Evolutionary conservation across 1,140 invertebrate species (phyloP), one percentile per base, ranked within the genome.

Genomic region (Psix sp.): DNA sequence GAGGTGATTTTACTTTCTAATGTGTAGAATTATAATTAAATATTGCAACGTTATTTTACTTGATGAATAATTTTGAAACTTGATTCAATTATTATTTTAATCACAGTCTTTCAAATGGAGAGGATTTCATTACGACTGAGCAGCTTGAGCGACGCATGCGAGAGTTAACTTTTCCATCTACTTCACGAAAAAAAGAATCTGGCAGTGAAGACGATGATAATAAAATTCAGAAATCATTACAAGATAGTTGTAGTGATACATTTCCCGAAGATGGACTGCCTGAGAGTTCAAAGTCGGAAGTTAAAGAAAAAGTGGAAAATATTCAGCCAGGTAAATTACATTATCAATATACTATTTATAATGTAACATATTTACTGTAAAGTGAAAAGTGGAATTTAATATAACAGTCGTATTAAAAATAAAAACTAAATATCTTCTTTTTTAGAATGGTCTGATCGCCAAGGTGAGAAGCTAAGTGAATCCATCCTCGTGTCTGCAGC

Each of bases 41-140:
- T n/a, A n/a, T 5, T 24, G 21, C 21, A 24, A 24, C 4, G 9
- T n/a, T n/a, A n/a, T n/a, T n/a, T n/a, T n/a, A n/a, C n/a, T n/a
- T n/a, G n/a, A n/a, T n/a, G n/a, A n/a, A 13, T 24, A 71, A 54
- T 39, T 38, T 21, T 18, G 15, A 40, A 51, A 65, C 36, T n/a
- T n/a, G n/a, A n/a, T n/a, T n/a, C n/a, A n/a, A n/a, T n/a, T n/a
- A n/a, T n/a, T n/a, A 39, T 39, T 16, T 39, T 14, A 9, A 6
- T 39, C 17, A 10, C 68, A 93, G 94, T 79, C 84, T 96, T 14
- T 94, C 93, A 1, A 94, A 94, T 82, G 94, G 94, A 7, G 92
- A 93, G 81, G 93, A 95, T 76, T 95, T 93, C 71, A 95, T 95
- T 38, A 96, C 92, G 33, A 94, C 92, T 31, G 92, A 91, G 26